phyloP scores from a whole-genome alignment of 2,113 vertebrate species.

The Fulmarus glacialis region DNA sequence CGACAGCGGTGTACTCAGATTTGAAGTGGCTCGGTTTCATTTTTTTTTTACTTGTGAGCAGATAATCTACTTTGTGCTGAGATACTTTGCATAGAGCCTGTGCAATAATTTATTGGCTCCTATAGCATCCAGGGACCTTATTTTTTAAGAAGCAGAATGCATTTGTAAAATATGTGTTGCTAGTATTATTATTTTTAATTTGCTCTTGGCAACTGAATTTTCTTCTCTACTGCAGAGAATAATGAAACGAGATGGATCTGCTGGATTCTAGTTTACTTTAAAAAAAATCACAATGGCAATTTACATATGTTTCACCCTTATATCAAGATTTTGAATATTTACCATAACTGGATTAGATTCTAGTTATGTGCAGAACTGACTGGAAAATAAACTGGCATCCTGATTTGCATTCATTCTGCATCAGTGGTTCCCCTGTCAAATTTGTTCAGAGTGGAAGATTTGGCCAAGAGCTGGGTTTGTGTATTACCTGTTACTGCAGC shows the following conservation, averaged over 20 bases:
- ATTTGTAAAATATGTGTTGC: background rate
- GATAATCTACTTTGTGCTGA: background rate
- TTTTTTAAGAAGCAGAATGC: background rate
- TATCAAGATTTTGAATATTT: conserved; percentile 3
- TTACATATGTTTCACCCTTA: conserved; percentile 27
- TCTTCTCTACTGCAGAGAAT: background rate
- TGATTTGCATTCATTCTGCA: conserved; percentile 55
- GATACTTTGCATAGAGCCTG: background rate
- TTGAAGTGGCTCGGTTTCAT: background rate
- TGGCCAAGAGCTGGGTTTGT: conserved; percentile 2
- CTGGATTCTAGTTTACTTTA: background rate
- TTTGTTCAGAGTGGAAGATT: background rate
- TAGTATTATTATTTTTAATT: conserved; percentile 30
- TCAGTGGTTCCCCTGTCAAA: conserved; percentile 18
- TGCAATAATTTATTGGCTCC: background rate
- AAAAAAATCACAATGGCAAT: background rate
- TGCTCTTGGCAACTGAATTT: conserved; percentile 11
- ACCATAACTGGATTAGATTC: conserved; percentile 46
- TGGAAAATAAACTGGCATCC: conserved; percentile 21
- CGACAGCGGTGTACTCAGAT: background rate
- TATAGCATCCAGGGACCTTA: background rate
- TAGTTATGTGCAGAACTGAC: conserved; percentile 16
- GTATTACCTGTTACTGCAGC: conserved; percentile 39
- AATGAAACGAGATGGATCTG: background rate
- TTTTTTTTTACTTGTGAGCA: background rate